Evolutionary conservation across 1,140 invertebrate genomes (phyloP), one percentile per base, ranked within the genome.

Genomic region (Brachionus rotundiformis): DNA sequence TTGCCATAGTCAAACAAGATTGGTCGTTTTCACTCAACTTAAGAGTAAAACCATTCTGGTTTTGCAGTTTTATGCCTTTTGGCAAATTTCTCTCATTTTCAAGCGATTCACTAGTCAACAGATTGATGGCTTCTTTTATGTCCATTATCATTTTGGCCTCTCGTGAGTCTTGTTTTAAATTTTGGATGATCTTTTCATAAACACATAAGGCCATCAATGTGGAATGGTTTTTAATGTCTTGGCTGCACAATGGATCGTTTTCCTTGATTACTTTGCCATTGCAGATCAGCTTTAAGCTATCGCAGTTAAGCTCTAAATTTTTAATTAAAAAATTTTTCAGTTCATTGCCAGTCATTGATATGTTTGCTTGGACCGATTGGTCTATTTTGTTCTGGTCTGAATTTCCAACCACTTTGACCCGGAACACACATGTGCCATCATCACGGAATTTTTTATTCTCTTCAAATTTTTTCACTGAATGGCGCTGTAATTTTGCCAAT

Each of bases 1-100:
- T 90, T 0, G 92, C 93, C 7, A 92, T 89, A 54, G 92, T 89
- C 19, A 94, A 68, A 87, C 86, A 81, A 31, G 54, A 39, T 27
- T 54, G 19, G 27, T 81, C 79, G 19, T 63, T 27, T 23, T 81
- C 63, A 2, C 44, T 59, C 19, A 79, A 13, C 23, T n/a, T 25
- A 4, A 79, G 19, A 13, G 47, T 39, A 11, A 79, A 10, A 1
- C 76, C 76, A 79, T 63, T 79, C 47, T 79, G 76, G 33, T 79
- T 79, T 16, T 79, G 79, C 1, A 65, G 11, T 8, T 68, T 81
- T 29, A 81, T 23, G 16, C 36, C 27, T 11, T 39, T 41, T 11
- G 13, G 11, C 8, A 79, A 3, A 29, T 39, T 19, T 7, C 27
- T 5, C 1, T 54, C 3, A 6, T 76, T 79, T 39, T 44, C 63